Conservation (phyloP, 2,888 invertebrate genomes). For the Bellardia pandia region DNA sequence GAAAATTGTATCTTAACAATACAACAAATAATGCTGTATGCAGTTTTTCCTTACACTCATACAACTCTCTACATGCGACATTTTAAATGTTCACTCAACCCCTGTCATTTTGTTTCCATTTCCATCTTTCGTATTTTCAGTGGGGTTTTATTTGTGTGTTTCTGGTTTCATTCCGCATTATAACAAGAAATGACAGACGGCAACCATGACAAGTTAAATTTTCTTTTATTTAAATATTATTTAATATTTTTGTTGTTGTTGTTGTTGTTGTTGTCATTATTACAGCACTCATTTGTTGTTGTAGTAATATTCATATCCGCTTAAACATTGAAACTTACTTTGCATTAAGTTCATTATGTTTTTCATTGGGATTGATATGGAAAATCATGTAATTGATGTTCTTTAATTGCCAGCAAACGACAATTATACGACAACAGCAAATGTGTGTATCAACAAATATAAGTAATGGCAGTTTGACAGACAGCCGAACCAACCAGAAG, state of each 20-base stretch:
- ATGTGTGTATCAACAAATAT: not conserved
- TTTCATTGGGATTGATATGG: conserved; percentile 66
- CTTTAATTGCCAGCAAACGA: conserved; percentile 70
- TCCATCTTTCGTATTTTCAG: conserved; percentile 3
- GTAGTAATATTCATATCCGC: conserved; percentile 64
- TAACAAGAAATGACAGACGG: conserved; percentile 59
- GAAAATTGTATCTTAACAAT: conserved; percentile 38
- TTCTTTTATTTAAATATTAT: conserved; percentile 55
- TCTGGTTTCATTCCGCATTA: conserved; percentile 8
- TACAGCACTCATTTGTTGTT: conserved; percentile 12
- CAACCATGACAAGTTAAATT: conserved; percentile 71
- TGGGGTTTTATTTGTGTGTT: conserved; percentile 7
- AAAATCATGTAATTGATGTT: conserved; percentile 73
- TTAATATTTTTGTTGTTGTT: conserved; percentile 23
- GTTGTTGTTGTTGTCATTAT: conserved; percentile 24
- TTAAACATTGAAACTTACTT: conserved; percentile 70
- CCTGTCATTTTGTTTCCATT: conserved; percentile 32
- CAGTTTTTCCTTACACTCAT: conserved; percentile 34
- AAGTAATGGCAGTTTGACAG: not conserved
- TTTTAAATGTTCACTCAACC: conserved; percentile 66
- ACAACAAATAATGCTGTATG: conserved; percentile 60
- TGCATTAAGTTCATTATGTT: conserved; percentile 67
- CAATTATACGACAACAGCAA: conserved; percentile 26
- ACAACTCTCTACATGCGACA: conserved; percentile 33
- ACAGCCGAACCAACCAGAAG: not conserved